These are phyloP conservation scores for Nanorana parkeri DNA, from an alignment of 2,113 vertebrate species.

Conservation along the genomic window DNA sequence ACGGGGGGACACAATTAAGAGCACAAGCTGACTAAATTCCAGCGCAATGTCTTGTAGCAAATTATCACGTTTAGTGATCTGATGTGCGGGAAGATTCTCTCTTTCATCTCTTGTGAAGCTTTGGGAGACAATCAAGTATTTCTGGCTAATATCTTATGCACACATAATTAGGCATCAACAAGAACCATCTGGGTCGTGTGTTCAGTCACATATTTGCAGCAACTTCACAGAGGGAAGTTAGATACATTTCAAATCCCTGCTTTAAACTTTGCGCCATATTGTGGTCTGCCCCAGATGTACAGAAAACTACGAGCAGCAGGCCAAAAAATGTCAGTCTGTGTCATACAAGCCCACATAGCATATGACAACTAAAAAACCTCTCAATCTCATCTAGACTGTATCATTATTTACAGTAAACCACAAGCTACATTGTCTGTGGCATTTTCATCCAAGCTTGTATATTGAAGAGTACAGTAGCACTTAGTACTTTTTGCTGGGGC, in stretches of 20 bases:
- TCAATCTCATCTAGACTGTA: neutral
- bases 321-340: conserved; percentile 32
- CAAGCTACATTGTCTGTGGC: too few relatives aligned
- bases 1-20: conserved; percentile 29
- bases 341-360: conserved; percentile 3
- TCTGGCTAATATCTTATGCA: conserved; percentile 64
- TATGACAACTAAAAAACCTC: conserved; percentile 1
- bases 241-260: conserved; percentile 32
- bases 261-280: conserved; percentile 44
- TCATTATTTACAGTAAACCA: too few relatives aligned
- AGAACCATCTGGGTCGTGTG: conserved; percentile 66
- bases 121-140: conserved; percentile 61
- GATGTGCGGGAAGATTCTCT: conserved; percentile 30
- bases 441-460: too few relatives aligned
- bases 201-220: conserved; percentile 46
- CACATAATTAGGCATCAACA: conserved; percentile 59
- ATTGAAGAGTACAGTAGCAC: too few relatives aligned
- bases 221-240: conserved; percentile 42
- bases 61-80: conserved; percentile 49
- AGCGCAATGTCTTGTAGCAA: conserved; percentile 35
- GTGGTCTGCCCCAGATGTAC: neutral
- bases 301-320: conserved; percentile 12
- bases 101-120: conserved; percentile 55
- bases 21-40: conserved; percentile 39
- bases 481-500: too few relatives aligned